These are phyloP conservation scores for Lasioglossum morio DNA, from an alignment of 2,888 invertebrate species.

Conservation along the genomic window DNA sequence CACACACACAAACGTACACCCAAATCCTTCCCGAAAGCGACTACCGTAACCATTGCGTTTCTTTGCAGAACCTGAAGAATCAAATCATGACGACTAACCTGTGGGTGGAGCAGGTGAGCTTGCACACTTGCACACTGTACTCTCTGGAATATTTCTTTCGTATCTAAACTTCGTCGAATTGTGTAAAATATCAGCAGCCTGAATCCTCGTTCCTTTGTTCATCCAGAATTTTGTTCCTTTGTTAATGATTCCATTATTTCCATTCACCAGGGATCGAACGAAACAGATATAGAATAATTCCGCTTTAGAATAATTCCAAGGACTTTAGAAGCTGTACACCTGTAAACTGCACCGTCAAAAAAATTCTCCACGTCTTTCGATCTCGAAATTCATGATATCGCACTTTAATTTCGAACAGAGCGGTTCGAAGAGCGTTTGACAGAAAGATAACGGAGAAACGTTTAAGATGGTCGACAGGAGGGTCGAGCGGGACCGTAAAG, in stretches of 20 bases:
- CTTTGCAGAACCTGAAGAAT: slow-evolving; percentile 88
- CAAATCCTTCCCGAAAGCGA: neutral
- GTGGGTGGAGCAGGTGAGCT: slow-evolving; percentile 88
- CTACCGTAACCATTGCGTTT: slow-evolving; percentile 28
- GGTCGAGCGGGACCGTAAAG: neutral
- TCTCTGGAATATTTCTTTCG: neutral
- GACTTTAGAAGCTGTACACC: neutral
- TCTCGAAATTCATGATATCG: neutral
- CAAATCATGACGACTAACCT: slow-evolving; percentile 89
- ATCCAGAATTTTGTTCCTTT: too few relatives aligned
- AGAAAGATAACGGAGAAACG: neutral
- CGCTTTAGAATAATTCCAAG: too few relatives aligned
- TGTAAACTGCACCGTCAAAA: too few relatives aligned
- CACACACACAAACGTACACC: neutral
- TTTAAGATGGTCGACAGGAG: neutral
- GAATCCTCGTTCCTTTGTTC: too few relatives aligned
- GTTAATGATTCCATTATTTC: neutral
- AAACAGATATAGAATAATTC: too few relatives aligned
- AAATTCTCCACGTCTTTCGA: too few relatives aligned
- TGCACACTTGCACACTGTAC: neutral
- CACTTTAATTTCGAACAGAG: neutral
- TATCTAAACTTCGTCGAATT: too few relatives aligned
- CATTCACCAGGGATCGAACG: neutral
- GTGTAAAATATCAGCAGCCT: too few relatives aligned
- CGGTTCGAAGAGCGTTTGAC: neutral